These are phyloP conservation scores for Larimichthys crocea DNA, from an alignment of 2,113 vertebrate genomes.

Conservation along the genomic window DNA sequence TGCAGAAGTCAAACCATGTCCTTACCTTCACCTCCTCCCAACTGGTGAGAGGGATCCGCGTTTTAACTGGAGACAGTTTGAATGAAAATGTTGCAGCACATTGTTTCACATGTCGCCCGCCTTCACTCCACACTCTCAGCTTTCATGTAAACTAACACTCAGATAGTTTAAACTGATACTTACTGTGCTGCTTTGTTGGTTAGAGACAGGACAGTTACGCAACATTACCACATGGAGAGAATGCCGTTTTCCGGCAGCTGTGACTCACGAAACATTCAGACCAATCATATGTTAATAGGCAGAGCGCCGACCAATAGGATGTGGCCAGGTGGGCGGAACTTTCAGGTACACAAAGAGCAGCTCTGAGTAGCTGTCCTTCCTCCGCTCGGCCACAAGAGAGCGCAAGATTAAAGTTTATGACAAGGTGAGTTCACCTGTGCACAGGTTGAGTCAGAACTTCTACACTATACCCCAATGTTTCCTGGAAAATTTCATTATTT, in stretches of 20 bases:
- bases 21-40: constrained; percentile 77
- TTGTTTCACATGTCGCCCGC: neutral
- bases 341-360: neutral
- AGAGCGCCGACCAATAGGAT: constrained; percentile 45
- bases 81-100: neutral
- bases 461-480: neutral
- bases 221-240: neutral
- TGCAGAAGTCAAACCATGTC: neutral
- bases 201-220: constrained; percentile 5
- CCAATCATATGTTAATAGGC: constrained; percentile 39
- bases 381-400: constrained; percentile 42
- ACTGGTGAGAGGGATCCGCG: too few relatives aligned
- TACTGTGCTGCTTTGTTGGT: neutral
- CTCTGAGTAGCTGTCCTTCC: fast-evolving
- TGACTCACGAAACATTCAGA: neutral
- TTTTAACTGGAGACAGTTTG: constrained; percentile 8
- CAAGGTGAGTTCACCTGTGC: too few relatives aligned
- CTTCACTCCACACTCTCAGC: neutral
- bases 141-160: neutral
- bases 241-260: constrained; percentile 27
- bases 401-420: constrained; percentile 6
- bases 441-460: neutral
- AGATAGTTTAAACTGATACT: neutral
- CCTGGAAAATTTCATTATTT: neutral
- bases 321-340: constrained; percentile 20